Conservation (phyloP, 1,140 invertebrate genomes). For the Heterodera schachtii region DNA sequence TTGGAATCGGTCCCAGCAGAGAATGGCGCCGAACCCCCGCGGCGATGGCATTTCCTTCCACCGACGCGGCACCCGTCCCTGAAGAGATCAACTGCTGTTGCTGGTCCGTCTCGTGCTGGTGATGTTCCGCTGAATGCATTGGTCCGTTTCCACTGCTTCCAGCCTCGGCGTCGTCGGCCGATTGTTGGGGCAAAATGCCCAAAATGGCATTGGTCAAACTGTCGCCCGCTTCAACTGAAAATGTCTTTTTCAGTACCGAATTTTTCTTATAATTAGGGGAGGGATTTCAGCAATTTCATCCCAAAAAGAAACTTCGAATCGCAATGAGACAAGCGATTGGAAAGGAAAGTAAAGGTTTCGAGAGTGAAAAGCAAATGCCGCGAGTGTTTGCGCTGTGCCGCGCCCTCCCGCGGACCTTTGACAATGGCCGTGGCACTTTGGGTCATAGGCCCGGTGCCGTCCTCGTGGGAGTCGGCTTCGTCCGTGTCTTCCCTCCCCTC, state of each 20-base stretch:
- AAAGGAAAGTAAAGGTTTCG: background rate
- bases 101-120: background rate
- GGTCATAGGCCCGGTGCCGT: background rate
- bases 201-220: conserved; percentile 14
- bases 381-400: background rate
- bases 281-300: too few species aligned
- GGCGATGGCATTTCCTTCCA: background rate
- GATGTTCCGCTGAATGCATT: background rate
- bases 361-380: background rate
- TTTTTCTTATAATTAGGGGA: too few species aligned
- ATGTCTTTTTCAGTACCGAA: too few species aligned
- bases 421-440: background rate
- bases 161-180: background rate
- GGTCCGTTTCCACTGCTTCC: background rate
- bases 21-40: background rate
- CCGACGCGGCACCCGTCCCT: too few species aligned
- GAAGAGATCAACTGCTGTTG: background rate
- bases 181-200: conserved; percentile 5
- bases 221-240: conserved; percentile 9
- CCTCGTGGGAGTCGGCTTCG: background rate
- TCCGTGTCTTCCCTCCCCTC: background rate
- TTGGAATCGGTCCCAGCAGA: background rate
- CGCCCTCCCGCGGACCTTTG: background rate
- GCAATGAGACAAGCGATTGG: too few species aligned
- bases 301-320: background rate